Percentiles rank a stretch among this genome's conserved stretches.
Conservation (phyloP, 2,888 invertebrate species). For the Disparrhopalites patrizii region DNA sequence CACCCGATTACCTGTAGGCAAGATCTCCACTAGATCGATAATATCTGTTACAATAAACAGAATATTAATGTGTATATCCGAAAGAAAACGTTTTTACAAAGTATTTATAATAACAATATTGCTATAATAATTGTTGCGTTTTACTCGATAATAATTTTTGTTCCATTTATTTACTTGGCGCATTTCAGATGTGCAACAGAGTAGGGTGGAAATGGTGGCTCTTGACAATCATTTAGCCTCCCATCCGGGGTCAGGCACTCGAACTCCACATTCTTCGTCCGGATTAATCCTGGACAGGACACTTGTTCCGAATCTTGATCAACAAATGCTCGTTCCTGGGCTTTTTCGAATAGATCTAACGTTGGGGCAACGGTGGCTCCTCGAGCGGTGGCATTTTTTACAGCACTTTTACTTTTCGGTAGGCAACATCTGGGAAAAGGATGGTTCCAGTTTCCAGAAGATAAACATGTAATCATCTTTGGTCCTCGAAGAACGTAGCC, state of each 20-base stretch:
- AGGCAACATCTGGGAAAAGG: constrained; percentile 32
- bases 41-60: constrained; percentile 31
- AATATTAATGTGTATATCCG: no score
- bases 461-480: constrained; percentile 11
- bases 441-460: constrained; percentile 28
- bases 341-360: constrained; percentile 25
- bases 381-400: not conserved
- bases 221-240: constrained; percentile 24
- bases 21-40: constrained; percentile 31
- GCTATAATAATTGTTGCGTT: no score
- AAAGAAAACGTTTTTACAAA: no score
- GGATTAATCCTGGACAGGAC: constrained; percentile 26
- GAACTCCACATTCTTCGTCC: constrained; percentile 32
- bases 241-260: constrained; percentile 32
- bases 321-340: constrained; percentile 14
- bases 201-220: constrained; percentile 29
- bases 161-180: constrained; percentile 19
- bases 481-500: constrained; percentile 26
- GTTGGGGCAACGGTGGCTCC: constrained; percentile 1
- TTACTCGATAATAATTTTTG: no score
- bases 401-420: not conserved
- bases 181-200: constrained; percentile 31
- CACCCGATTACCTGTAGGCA: constrained; percentile 19
- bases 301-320: constrained; percentile 5
- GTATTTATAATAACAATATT: no score